Percentiles rank a stretch among this genome's conserved stretches.
Conservation (phyloP, 2,797 vertebrate genomes). For the Poecilia picta region DNA sequence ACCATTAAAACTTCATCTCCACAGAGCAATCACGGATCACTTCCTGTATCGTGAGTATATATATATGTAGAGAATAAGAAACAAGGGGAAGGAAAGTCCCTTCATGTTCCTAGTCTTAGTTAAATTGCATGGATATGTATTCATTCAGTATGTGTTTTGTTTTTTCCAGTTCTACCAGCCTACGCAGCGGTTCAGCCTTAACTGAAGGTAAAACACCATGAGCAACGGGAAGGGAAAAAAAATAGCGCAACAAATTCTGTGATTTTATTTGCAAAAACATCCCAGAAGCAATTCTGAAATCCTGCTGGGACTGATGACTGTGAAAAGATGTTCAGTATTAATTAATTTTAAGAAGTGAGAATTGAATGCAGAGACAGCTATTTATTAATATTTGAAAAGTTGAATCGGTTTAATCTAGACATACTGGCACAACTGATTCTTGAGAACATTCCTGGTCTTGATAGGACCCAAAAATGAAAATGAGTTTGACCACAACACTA, state of each 20-base stretch:
- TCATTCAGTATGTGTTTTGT: background rate
- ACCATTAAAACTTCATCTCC: slow-evolving; percentile 63
- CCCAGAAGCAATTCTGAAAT: too few relatives aligned
- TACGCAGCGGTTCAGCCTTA: slow-evolving; percentile 49
- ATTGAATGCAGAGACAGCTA: too few relatives aligned
- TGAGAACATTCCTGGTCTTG: too few relatives aligned
- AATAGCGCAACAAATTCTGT: background rate
- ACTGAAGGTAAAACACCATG: slow-evolving; percentile 57
- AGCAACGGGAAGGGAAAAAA: too few relatives aligned
- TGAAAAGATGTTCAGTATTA: too few relatives aligned
- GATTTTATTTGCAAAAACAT: too few relatives aligned
- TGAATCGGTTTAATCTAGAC: too few relatives aligned
- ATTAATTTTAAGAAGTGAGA: too few relatives aligned
- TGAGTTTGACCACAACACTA: background rate
- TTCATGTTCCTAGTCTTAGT: background rate
- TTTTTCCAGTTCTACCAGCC: slow-evolving; percentile 55
- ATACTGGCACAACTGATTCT: too few relatives aligned
- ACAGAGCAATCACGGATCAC: slow-evolving; percentile 60
- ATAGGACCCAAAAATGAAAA: background rate
- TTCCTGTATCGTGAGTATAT: slow-evolving; percentile 69
- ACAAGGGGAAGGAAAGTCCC: background rate
- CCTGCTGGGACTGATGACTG: too few relatives aligned
- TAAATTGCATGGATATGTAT: background rate
- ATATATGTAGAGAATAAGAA: background rate
- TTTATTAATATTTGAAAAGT: too few relatives aligned